Conservation (phyloP, 2,888 invertebrate genomes). For the Myopa tessellatipennis region DNA sequence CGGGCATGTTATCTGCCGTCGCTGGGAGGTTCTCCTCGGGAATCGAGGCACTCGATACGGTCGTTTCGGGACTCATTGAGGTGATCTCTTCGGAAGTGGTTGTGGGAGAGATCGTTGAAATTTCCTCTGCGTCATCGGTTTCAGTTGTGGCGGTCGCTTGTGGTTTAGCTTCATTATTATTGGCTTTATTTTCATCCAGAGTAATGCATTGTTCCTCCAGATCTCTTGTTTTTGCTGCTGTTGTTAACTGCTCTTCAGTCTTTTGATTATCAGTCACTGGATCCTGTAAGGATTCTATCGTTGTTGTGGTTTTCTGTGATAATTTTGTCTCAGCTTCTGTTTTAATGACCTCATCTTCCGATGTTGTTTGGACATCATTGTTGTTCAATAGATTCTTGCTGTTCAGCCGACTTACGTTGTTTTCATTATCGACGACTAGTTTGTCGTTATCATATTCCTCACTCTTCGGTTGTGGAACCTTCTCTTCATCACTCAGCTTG, state of each 20-base stretch:
- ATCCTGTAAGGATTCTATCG: constrained; percentile 44
- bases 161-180: constrained; percentile 53
- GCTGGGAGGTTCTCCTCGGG: constrained; percentile 49
- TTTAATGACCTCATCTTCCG: not conserved
- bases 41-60: constrained; percentile 51
- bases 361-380: not conserved
- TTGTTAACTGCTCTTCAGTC: constrained; percentile 63
- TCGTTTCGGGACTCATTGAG: constrained; percentile 53
- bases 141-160: constrained; percentile 32
- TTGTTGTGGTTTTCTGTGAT: not conserved
- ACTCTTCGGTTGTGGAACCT: not conserved
- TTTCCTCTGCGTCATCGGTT: constrained; percentile 49
- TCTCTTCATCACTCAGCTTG: not conserved
- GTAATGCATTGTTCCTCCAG: not conserved
- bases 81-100: constrained; percentile 53
- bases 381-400: constrained; percentile 61
- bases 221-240: constrained; percentile 53
- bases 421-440: constrained; percentile 46
- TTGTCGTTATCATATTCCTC: constrained; percentile 39
- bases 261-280: constrained; percentile 64
- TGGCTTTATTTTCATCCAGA: constrained; percentile 52
- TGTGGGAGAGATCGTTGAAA: constrained; percentile 53
- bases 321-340: constrained; percentile 17
- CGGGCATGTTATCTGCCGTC: not conserved
- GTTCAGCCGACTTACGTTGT: constrained; percentile 59